Evolutionary conservation across 2,113 vertebrate species (phyloP), one percentile per base, ranked within the genome.

Genomic region (Marmota flaviventris): DNA sequence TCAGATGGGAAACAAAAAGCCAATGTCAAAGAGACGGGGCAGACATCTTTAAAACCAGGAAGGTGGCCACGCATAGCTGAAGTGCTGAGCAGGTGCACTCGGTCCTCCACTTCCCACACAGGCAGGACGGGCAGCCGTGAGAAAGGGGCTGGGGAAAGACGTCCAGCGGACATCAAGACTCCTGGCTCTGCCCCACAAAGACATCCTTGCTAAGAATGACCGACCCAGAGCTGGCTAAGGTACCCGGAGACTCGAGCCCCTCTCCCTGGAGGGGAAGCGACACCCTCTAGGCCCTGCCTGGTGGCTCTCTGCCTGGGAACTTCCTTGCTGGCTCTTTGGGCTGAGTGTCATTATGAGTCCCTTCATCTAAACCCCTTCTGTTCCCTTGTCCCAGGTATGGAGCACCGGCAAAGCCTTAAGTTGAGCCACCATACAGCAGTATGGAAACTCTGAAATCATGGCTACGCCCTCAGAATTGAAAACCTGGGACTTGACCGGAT

Each of bases 1-100:
- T 70, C 61, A 95, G 85, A 90, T 27, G 17, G 92, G 95, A 96
- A 85, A 87, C 32, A 45, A 25, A 45, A 25, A 93, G 86, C 56
- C 78, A 25, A 90, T 85, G 61, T 34, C 75, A 92, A 81, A 39
- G 75, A 58, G 69, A 93, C 3, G 8, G 18, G 27, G 9, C 34
- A n/a, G 39, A 27, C 32, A 6, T n/a, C 88, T 51, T 20, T 9
- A 27, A 67, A 29, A 9, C 9, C 1, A 0, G 37, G 32, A 85
- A 91, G 34, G 42, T 6, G 45, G 45, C 29, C 14, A 27, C 67
- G 18, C 6, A 2, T 18, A 5, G 34, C 76, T 45, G 58, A 61
- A 48, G 76, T 37, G 53, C 22, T 12, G 6, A 25, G 24, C 17
- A 9, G 56, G 56, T 20, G 56, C 18, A 5, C 56, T 61, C 9